Evolutionary conservation across 1,140 invertebrate genomes (phyloP).

Genomic region (Papilio polytes): DNA sequence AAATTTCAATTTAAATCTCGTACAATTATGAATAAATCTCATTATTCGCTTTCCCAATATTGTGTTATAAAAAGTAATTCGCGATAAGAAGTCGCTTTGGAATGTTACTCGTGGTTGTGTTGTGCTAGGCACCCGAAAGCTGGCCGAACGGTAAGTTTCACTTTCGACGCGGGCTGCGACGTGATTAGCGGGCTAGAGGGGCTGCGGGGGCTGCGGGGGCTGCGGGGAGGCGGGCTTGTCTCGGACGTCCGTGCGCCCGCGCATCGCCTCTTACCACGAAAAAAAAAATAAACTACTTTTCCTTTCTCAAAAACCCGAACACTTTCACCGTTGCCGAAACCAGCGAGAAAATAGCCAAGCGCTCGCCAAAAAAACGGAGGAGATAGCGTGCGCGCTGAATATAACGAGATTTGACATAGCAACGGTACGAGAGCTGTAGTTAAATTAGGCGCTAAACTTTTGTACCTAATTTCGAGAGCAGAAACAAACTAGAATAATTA

Average conservation of each 20-base stretch:
- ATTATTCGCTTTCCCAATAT: not conserved
- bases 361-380: conserved; percentile 22
- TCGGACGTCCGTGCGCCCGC: conserved; percentile 43
- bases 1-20: not conserved
- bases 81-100: conserved; percentile 45
- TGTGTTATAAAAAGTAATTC: conserved; percentile 26
- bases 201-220: conserved; percentile 36
- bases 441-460: not conserved
- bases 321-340: conserved; percentile 76
- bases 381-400: not conserved
- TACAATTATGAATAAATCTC: not conserved
- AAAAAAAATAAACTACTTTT: conserved; percentile 80
- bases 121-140: conserved; percentile 39
- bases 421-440: not conserved
- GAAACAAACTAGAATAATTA: not conserved
- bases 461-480: not conserved
- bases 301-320: conserved; percentile 79
- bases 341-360: conserved; percentile 53
- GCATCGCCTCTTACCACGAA: conserved; percentile 63
- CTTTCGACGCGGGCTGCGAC: conserved; percentile 56
- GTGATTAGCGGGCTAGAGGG: conserved; percentile 34
- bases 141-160: conserved; percentile 59
- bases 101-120: conserved; percentile 52
- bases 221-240: conserved; percentile 16
- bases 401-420: not conserved